Conservation (phyloP, 2,797 vertebrate genomes). For the Acrossocheilus wenchowensis region DNA sequence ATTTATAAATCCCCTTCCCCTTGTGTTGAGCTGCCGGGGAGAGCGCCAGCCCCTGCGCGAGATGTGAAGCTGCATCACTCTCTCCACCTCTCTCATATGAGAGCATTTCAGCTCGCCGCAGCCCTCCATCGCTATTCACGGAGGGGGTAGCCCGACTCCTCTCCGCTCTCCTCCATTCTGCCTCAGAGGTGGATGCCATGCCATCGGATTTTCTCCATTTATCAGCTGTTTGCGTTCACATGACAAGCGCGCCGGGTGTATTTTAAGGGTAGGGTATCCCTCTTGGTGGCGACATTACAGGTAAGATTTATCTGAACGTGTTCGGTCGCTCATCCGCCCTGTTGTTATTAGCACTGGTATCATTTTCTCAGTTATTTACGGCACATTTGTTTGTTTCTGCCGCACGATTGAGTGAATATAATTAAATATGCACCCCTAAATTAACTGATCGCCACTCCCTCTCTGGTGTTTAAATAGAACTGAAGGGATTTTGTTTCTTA, state of each 20-base stretch:
- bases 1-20: neutral
- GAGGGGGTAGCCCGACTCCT: conserved; percentile 5
- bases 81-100: neutral
- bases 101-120: conserved; percentile 34
- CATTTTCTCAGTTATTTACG: neutral
- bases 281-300: conserved; percentile 37
- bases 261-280: conserved; percentile 15
- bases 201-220: conserved; percentile 30
- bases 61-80: neutral
- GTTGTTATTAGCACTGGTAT: conserved; percentile 16
- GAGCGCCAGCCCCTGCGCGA: too few species aligned
- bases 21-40: neutral
- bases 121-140: conserved; percentile 29
- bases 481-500: too few species aligned
- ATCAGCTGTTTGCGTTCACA: conserved; percentile 12
- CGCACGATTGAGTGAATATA: neutral
- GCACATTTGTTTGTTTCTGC: neutral
- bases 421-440: neutral
- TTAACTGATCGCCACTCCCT: neutral
- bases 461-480: neutral
- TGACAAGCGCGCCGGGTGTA: neutral
- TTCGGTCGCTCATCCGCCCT: conserved; percentile 7
- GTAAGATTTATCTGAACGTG: conserved; percentile 47
- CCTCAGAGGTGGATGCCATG: conserved; percentile 36
- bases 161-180: neutral